Evolutionary conservation across 2,797 vertebrate genomes (phyloP), one percentile per base, ranked within the genome.

Genomic region (Bovichtus variegatus): DNA sequence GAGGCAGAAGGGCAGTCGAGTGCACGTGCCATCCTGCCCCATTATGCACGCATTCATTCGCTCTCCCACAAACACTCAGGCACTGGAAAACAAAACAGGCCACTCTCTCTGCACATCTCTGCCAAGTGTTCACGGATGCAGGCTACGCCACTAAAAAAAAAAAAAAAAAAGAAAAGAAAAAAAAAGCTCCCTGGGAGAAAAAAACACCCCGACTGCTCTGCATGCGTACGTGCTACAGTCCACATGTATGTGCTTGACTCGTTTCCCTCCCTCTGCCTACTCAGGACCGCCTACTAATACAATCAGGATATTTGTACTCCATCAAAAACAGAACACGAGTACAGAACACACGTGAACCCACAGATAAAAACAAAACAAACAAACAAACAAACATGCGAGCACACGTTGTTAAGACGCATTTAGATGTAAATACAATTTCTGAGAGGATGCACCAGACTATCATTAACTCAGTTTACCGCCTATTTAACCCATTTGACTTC

Each of bases 1-100:
- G 90, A 92, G 89, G 92, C 92, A 87, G 89, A 92, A 91, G 85
- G 76, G 64, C 82, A 87, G 80, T 10, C 63, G 74, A 59, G 82
- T 82, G 88, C 92, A 92, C 89, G 86, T 92, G 90, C 81, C 84
- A 67, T 86, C 75, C 82, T 81, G 60, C 57, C 50, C 84, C 74
- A 86, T 87, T 87, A 87, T 87, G 78, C 88, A 85, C 46, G 29
- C 77, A 58, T 76, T 82, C 79, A 65, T 18, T 87, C 34, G 40
- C 83, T 66, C 82, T 21, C 72, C 75, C 64, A 69, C 86, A 81
- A 82, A 83, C 82, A 80, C 55, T 47, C 71, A 69, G 66, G 76
- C 66, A 0, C 70, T 77, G 82, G 74, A 86, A 88, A 91, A 91
- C 72, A 89, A 87, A 85, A 82, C 78, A 74, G 58, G 58, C 64